These are phyloP conservation scores for Scartelaos histophorus DNA, from an alignment of 2,113 vertebrate genomes.

Conservation along the genomic window DNA sequence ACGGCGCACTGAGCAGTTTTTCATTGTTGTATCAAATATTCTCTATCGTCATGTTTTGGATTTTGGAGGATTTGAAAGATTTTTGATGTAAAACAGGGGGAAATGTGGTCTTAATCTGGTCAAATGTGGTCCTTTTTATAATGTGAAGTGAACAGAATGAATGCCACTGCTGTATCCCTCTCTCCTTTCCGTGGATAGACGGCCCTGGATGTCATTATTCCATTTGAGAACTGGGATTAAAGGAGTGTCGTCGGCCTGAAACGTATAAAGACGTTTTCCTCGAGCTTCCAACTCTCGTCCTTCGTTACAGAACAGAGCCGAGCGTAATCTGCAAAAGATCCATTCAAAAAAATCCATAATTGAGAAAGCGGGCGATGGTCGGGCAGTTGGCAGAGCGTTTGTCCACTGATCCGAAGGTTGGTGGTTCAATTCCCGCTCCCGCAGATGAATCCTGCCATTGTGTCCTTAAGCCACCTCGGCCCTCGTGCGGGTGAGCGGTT, in stretches of 20 bases:
- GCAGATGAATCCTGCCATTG: too few species aligned
- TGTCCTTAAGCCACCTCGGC: too few species aligned
- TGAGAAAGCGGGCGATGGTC: too few species aligned
- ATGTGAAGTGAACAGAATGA: not conserved
- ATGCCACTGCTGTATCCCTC: not conserved
- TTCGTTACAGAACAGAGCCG: not conserved
- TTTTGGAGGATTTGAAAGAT: not conserved
- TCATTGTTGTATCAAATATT: slow-evolving; percentile 8
- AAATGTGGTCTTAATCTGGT: not conserved
- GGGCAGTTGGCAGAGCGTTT: too few species aligned
- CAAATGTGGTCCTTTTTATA: not conserved
- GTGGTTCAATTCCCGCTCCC: too few species aligned
- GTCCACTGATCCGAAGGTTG: too few species aligned
- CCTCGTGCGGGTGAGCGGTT: too few species aligned
- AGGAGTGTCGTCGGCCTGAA: not conserved
- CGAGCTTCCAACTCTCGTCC: not conserved
- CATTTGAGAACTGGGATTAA: not conserved
- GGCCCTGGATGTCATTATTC: not conserved
- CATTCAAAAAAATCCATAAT: too few species aligned
- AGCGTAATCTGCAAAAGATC: too few species aligned
- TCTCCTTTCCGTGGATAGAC: not conserved
- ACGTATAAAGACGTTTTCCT: not conserved
- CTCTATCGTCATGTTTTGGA: not conserved
- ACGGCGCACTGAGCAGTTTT: slow-evolving; percentile 17
- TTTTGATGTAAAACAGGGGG: not conserved